These are phyloP conservation scores for Tiaroga cobitis DNA, from an alignment of 2,797 vertebrate species.

Conservation along the genomic window DNA sequence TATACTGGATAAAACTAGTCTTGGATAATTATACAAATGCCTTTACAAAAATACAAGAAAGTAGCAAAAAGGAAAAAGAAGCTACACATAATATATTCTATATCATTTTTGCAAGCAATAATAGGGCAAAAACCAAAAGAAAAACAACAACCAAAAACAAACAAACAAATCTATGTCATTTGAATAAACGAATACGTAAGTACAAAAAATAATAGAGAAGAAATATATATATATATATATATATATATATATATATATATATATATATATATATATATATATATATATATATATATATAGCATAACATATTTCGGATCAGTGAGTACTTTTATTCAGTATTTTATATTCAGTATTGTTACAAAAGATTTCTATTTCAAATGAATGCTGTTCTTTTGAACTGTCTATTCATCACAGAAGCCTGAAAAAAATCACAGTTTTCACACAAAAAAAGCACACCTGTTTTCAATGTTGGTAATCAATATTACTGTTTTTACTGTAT, in stretches of 20 bases:
- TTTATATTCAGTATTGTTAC: background rate
- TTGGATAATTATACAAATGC: constrained; percentile 25
- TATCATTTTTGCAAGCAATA: background rate
- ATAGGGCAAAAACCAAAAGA: background rate
- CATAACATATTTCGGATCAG: too few species aligned
- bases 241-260: too few species aligned
- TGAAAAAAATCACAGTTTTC: too few species aligned
- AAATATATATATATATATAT: too few species aligned
- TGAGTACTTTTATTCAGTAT: background rate
- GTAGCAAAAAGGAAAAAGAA: background rate
- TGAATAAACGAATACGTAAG: background rate
- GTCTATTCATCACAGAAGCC: background rate
- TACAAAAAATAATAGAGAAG: background rate
- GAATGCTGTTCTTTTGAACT: background rate
- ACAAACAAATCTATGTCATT: background rate
- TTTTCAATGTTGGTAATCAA: background rate
- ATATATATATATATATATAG: background rate
- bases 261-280: too few species aligned
- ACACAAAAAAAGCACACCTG: background rate
- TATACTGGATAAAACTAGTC: constrained; percentile 23
- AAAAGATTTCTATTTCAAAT: background rate
- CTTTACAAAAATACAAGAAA: constrained; percentile 9
- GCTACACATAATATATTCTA: background rate
- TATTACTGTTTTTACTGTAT: background rate
- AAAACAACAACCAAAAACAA: background rate